Conservation (phyloP, 64 coral and sea anemone genomes). For the Pachyseris speciosa region DNA sequence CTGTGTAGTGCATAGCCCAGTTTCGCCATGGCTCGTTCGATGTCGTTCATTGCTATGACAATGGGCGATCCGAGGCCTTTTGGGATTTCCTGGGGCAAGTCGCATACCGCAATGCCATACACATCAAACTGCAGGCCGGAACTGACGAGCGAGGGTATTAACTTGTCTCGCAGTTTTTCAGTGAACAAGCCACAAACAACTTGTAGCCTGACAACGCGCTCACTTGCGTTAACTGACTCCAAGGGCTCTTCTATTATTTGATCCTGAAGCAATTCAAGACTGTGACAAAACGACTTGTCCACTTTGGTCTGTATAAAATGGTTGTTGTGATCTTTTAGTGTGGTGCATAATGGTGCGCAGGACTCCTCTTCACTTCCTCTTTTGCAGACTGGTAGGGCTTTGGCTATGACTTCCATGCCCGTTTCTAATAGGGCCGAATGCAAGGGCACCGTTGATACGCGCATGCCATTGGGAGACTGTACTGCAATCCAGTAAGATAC, state of each 20-base stretch:
- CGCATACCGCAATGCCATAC: not conserved
- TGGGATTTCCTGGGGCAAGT: not conserved
- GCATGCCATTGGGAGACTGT: slow-evolving; percentile 17
- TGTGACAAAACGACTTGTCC: not conserved
- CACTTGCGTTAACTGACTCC: too few species aligned
- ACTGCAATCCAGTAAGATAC: slow-evolving; percentile 43
- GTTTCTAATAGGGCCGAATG: not conserved
- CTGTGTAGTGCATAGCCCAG: not conserved
- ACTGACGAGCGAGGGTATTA: not conserved
- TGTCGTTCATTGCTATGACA: not conserved
- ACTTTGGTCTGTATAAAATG: slow-evolving; percentile 10
- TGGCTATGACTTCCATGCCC: not conserved
- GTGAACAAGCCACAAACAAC: not conserved
- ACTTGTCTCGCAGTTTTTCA: not conserved
- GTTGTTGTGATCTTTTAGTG: not conserved
- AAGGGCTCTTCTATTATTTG: not conserved
- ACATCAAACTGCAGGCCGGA: slow-evolving; percentile 16
- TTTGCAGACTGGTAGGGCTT: not conserved
- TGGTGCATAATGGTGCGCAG: not conserved
- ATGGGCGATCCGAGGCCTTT: not conserved
- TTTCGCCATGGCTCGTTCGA: too few species aligned
- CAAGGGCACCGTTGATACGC: not conserved
- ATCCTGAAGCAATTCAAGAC: not conserved
- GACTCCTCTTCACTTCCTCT: not conserved
- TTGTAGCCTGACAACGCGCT: not conserved